Evolutionary conservation across 2,888 invertebrate species (phyloP), one percentile per base, ranked within the genome.

Genomic region (Synergus laeviventris): DNA sequence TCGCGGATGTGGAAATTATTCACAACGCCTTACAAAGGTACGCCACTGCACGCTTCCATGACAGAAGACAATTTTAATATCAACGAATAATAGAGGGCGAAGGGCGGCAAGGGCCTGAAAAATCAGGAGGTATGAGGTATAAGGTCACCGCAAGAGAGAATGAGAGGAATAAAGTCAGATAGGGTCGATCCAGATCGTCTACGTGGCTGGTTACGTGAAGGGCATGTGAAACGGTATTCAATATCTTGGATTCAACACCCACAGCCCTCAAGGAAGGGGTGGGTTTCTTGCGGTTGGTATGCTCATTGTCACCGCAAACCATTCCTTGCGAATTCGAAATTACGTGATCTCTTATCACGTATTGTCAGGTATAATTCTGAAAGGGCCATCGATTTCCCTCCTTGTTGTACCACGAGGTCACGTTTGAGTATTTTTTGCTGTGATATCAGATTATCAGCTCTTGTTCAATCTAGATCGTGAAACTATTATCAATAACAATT

Each of bases 161-260:
- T 64, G 73, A 75, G 77, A 74, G 24, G 64, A 74, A 60, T 59
- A 70, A 78, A 76, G 81, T 74, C 64, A 74, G 79, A 80, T 73
- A 77, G 78, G 79, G 78, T 61, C 74, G 75, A 70, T 75, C 75
- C 64, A 73, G 73, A 79, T 79, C 74, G 76, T 76, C 76, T 73
- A 76, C 79, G 78, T 79, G 75, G 82, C 81, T 84, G 81, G 86
- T 86, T 88, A 88, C 88, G 88, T 88, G 87, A 85, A 80, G 86
- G 84, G 88, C 88, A 89, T 89, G 86, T 88, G 87, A 89, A 89
- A 88, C 88, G 88, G 86, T 88, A 88, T 89, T 88, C 88, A 88
- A 89, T 89, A 89, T 89, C 87, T 84, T 85, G 84, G 82, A 77
- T 81, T 81, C 80, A 60, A 74, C 56, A 54, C 74, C 75, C 76